Percentiles rank a stretch among this genome's conserved stretches.
phyloP scores from a whole-genome alignment of 2,797 vertebrate species.

The Pteronotus mesoamericanus region DNA sequence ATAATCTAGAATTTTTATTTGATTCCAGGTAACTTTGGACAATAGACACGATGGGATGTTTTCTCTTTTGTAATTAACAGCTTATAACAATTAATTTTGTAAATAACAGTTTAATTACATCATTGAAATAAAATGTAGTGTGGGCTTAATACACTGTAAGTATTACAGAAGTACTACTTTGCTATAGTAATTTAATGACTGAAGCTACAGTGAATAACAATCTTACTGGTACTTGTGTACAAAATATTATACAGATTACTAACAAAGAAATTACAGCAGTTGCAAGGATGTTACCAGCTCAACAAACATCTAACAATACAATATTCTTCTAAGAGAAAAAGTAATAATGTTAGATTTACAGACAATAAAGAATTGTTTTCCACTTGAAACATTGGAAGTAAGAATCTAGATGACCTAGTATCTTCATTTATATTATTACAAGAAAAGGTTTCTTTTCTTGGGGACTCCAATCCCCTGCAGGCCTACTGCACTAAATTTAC shows the following conservation, averaged over 20 bases:
- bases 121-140: constrained; percentile 85
- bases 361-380: constrained; percentile 83
- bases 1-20: constrained; percentile 75
- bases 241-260: constrained; percentile 86
- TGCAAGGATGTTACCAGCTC: constrained; percentile 84
- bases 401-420: constrained; percentile 79
- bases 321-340: constrained; percentile 85
- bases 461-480: constrained; percentile 76
- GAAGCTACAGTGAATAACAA: constrained; percentile 87
- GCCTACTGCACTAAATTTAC: constrained; percentile 75
- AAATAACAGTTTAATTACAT: constrained; percentile 88
- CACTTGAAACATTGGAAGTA: constrained; percentile 83
- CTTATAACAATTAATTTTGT: constrained; percentile 33
- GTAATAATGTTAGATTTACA: constrained; percentile 86
- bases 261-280: constrained; percentile 83
- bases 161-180: constrained; percentile 85
- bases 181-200: constrained; percentile 84
- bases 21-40: constrained; percentile 74
- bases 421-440: constrained; percentile 80
- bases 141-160: constrained; percentile 84
- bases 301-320: constrained; percentile 88
- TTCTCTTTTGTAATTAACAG: constrained; percentile 56
- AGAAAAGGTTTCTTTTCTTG: constrained; percentile 79
- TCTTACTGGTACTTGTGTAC: constrained; percentile 85
- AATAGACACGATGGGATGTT: constrained; percentile 79